Evolutionary conservation across 2,113 vertebrate species (phyloP), one percentile per base, ranked within the genome.

Genomic region (Bothrops jararaca): DNA sequence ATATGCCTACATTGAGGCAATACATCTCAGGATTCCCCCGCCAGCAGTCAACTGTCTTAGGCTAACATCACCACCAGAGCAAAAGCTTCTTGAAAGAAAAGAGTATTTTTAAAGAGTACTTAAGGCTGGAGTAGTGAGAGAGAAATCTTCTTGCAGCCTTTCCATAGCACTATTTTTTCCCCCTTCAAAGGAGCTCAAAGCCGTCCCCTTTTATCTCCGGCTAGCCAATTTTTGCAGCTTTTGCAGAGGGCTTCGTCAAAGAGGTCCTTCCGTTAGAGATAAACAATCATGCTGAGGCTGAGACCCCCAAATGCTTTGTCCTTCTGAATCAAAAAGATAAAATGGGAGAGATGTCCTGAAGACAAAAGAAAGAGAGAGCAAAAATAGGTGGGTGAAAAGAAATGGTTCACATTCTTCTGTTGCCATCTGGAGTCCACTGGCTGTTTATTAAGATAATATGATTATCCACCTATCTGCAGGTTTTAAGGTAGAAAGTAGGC

Each of bases 211-310:
- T 89, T 91, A 91, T 97, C 95, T 80, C 91, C 92, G 91, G 74
- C 91, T 89, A 50, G 74, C 92, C 95, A 96, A 93, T 94, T 96
- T 97, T 97, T 97, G 94, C 92, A 95, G 89, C 45, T 29, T 93
- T 90, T 93, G 92, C 23, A 50, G 93, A 95, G 52, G 29, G 96
- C 89, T 93, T 94, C 96, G 93, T 95, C 93, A 95, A 95, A 97
- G 94, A 91, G 95, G 92, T 85, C 86, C 91, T 97, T 96, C 97
- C 95, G 97, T 95, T 95, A 93, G 93, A 95, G 56, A 60, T 96
- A 96, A 97, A 97, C 96, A 97, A 96, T 92, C 92, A 93, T 52
- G 95, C 94, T 90, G 95, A 96, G 97, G 97, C 97, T 89, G 64
- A 93, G 92, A 69, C 88, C 96, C 96, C 94, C 94, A 56, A 95